Conservation (phyloP, 2,888 invertebrate species). For the Helleia helle region DNA sequence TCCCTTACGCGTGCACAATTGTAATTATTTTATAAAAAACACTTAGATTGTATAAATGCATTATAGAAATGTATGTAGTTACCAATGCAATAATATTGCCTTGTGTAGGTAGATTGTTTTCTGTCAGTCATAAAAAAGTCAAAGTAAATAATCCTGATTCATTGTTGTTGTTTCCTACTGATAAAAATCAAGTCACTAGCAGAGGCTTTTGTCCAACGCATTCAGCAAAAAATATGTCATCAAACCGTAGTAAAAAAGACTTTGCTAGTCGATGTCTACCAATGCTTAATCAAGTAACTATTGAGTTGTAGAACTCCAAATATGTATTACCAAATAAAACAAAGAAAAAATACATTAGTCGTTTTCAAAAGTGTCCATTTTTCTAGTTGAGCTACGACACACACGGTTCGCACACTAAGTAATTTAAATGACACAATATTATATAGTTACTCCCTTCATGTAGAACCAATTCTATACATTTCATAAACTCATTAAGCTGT, state of each 20-base stretch:
- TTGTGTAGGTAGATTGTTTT: no score
- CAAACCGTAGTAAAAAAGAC: slow-evolving; percentile 64
- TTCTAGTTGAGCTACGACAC: not conserved
- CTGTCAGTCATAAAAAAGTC: no score
- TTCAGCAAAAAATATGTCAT: slow-evolving; percentile 66
- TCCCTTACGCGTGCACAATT: no score
- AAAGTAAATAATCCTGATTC: no score
- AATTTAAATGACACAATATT: not conserved
- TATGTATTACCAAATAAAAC: not conserved
- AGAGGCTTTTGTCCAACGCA: slow-evolving; percentile 26
- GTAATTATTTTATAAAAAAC: no score
- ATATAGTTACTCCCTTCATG: not conserved
- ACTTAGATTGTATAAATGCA: no score
- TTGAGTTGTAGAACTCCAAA: not conserved
- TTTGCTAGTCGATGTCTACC: not conserved
- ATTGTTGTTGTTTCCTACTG: no score
- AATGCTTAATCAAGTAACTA: not conserved
- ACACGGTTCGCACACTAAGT: not conserved
- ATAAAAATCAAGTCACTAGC: not conserved
- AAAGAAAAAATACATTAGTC: not conserved
- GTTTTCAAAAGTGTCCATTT: not conserved
- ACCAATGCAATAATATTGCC: no score
- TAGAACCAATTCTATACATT: not conserved
- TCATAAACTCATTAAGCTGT: slow-evolving; percentile 2
- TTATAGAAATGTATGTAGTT: no score